Evolutionary conservation across 2,797 vertebrate genomes (phyloP), one percentile per base, ranked within the genome.

Genomic region (Manis javanica): DNA sequence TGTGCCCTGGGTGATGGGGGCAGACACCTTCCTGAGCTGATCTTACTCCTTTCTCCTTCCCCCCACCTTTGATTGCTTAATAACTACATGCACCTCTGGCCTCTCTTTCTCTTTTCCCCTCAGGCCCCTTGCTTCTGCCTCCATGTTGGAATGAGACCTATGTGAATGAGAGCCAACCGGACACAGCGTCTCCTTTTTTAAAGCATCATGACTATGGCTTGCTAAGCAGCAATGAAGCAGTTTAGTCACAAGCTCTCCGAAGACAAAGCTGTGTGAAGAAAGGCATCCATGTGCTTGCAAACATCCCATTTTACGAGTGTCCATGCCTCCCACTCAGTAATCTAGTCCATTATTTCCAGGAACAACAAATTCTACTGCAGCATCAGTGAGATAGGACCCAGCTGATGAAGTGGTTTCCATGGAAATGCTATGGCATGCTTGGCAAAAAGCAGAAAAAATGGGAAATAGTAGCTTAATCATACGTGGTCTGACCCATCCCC

Each of bases 371-470:
- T 95, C 83, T 57, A 64, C 21, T 66, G 69, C 39, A 94, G 89
- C 75, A 55, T 82, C 86, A 88, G 71, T 77, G 74, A 94, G 34
- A 55, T 26, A 55, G 42, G 74, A 64, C 82, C 69, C 81, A 87
- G 90, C 59, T 91, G 83, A 95, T 72, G 71, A 95, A 53, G 66
- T 72, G n/a, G 95, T 97, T 97, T 94, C 96, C 90, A 94, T 96
- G 91, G 97, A 97, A 97, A 98, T 97, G 16, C 51, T 84, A n/a
- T 64, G 37, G 46, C 69, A 71, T 64, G 31, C 75, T 96, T 97
- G 90, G 85, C 85, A 97, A 72, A 93, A 93, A 79, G 55, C 37
- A 86, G 55, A 77, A 81, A 81, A 69, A 81, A 78, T 53, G 71
- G 39, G 66, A 79, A 96, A 79, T 24, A n/a, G 61, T 46, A 39